Conservation (phyloP, 2,888 invertebrate genomes). For the Eupsilia transversa region DNA sequence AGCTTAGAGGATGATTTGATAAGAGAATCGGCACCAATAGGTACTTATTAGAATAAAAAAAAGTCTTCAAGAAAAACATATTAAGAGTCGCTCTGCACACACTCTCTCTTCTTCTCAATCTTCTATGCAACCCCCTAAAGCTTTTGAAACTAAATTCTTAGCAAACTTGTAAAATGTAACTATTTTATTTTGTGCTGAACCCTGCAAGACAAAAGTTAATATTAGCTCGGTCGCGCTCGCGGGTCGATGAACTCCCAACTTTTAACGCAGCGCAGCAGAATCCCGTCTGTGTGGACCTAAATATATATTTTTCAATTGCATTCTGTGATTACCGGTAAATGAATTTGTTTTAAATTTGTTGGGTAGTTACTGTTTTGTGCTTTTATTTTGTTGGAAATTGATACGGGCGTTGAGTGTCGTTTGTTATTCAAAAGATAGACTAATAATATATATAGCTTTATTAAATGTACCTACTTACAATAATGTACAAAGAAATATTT, state of each 20-base stretch:
- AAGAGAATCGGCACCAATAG: too few relatives aligned
- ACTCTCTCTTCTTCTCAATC: too few relatives aligned
- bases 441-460: too few relatives aligned
- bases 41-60: too few relatives aligned
- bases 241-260: constrained; percentile 50
- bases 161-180: constrained; percentile 28
- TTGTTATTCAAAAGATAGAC: too few relatives aligned
- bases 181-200: constrained; percentile 57
- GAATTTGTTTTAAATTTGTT: constrained; percentile 9
- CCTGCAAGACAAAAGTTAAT: constrained; percentile 50
- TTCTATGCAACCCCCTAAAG: not conserved
- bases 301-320: constrained; percentile 56
- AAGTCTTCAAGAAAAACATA: constrained; percentile 1
- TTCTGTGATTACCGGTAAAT: constrained; percentile 41
- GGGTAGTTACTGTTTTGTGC: not conserved
- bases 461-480: too few relatives aligned
- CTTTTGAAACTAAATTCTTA: constrained; percentile 32
- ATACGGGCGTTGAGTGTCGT: not conserved
- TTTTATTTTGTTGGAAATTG: not conserved
- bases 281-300: constrained; percentile 44
- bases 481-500: not conserved
- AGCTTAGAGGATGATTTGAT: too few relatives aligned
- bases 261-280: constrained; percentile 26
- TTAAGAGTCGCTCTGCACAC: not conserved
- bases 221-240: constrained; percentile 41